phyloP scores from a whole-genome alignment of 2,797 vertebrate genomes.

The Phrynocephalus forsythii region DNA sequence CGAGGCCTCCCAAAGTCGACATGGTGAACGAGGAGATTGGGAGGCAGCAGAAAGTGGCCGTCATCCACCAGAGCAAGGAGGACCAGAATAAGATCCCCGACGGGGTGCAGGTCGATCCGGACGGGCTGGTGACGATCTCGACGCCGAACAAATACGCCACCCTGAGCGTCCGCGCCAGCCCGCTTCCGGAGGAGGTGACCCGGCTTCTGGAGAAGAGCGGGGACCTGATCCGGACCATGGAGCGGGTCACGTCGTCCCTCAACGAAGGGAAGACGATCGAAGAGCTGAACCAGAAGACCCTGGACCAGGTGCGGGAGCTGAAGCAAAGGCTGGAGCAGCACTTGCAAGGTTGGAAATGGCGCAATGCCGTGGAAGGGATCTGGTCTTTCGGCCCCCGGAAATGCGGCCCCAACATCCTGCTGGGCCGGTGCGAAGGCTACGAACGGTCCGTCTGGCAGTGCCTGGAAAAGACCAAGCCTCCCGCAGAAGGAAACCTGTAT shows the following conservation, averaged over 20 bases:
- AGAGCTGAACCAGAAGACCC: constrained; percentile 80
- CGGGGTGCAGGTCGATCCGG: constrained; percentile 85
- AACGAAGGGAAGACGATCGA: constrained; percentile 83
- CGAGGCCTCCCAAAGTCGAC: constrained; percentile 93
- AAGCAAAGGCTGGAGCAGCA: constrained; percentile 84
- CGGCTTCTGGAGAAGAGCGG: constrained; percentile 87
- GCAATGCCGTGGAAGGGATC: constrained; percentile 87
- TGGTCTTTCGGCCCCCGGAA: constrained; percentile 96
- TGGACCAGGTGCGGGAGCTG: constrained; percentile 84
- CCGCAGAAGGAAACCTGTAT: constrained; percentile 64
- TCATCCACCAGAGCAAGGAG: constrained; percentile 92
- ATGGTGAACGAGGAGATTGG: constrained; percentile 99
- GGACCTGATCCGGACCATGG: constrained; percentile 90
- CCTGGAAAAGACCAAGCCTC: constrained; percentile 64
- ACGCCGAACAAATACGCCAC: constrained; percentile 91
- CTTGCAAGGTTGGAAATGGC: constrained; percentile 91
- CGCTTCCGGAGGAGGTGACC: constrained; percentile 90
- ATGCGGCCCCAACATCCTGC: constrained; percentile 92
- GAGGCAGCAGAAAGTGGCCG: constrained; percentile 91
- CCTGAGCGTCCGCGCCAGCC: constrained; percentile 85
- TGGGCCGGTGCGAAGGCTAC: constrained; percentile 85
- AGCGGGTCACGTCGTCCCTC: constrained; percentile 85
- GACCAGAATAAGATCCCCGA: constrained; percentile 86
- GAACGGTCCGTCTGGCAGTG: constrained; percentile 89
- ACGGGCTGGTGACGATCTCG: constrained; percentile 88